These are phyloP conservation scores for Agrochola macilenta DNA, from an alignment of 2,888 invertebrate species.

Conservation along the genomic window DNA sequence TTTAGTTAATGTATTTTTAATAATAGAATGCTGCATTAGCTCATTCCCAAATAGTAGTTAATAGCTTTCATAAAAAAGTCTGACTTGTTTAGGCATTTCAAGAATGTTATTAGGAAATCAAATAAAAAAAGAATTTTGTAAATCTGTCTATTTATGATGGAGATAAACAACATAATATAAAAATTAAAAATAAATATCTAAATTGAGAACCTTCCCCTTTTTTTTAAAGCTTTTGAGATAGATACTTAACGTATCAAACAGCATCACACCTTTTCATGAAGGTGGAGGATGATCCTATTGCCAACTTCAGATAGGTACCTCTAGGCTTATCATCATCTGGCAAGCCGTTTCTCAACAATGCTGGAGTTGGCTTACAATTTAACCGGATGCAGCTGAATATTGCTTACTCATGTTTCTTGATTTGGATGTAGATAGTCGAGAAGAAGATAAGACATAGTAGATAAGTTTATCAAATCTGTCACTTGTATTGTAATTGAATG, in stretches of 20 bases:
- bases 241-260: too few relatives aligned
- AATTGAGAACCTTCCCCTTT: too few relatives aligned
- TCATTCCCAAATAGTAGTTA: not conserved
- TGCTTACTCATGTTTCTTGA: not conserved
- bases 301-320: not conserved
- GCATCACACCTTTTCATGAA: not conserved
- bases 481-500: not conserved
- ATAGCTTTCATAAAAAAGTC: not conserved
- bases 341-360: not conserved
- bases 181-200: too few relatives aligned
- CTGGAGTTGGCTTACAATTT: not conserved
- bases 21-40: not conserved
- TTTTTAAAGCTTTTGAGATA: too few relatives aligned
- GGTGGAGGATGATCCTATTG: too few relatives aligned
- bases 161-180: too few relatives aligned
- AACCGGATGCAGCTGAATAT: not conserved
- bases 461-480: slow-evolving; percentile 1
- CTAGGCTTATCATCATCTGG: not conserved
- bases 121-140: not conserved
- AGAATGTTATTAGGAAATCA: not conserved
- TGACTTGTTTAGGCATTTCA: not conserved
- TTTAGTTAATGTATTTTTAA: slow-evolving; percentile 3
- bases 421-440: slow-evolving; percentile 1
- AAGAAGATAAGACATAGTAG: slow-evolving; percentile 14
- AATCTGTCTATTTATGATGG: too few relatives aligned